Evolutionary conservation across 2,888 invertebrate genomes (phyloP).

Genomic region (Cybosia mesomella): DNA sequence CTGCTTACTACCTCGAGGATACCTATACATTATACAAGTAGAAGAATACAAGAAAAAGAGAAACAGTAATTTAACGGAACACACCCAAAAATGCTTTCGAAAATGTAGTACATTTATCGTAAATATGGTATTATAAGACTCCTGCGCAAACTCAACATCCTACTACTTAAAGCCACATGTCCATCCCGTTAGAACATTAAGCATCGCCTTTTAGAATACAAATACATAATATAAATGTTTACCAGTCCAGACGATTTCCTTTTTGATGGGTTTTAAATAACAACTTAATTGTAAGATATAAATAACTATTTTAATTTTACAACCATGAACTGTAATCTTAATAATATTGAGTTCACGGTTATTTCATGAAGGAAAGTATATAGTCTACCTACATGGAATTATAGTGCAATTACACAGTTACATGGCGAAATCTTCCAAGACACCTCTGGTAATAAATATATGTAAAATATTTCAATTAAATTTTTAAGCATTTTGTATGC

Average conservation of each 20-base stretch:
- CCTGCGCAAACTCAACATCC: slow-evolving; percentile 55
- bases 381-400: too few species aligned
- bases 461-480: too few species aligned
- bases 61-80: slow-evolving; percentile 34
- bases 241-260: slow-evolving; percentile 19
- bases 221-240: slow-evolving; percentile 37
- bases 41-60: background rate
- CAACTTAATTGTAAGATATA: background rate
- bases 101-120: slow-evolving; percentile 34
- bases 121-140: slow-evolving; percentile 62
- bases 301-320: slow-evolving; percentile 31
- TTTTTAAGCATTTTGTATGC: too few species aligned
- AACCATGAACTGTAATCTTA: too few species aligned
- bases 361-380: too few species aligned
- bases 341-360: too few species aligned
- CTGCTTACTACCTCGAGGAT: background rate
- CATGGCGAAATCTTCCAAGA: too few species aligned
- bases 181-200: slow-evolving; percentile 59
- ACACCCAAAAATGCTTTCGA: slow-evolving; percentile 36
- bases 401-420: too few species aligned
- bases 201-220: slow-evolving; percentile 34
- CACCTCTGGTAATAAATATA: too few species aligned
- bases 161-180: slow-evolving; percentile 59
- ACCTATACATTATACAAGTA: background rate
- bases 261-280: slow-evolving; percentile 11